phyloP scores from a whole-genome alignment of 64 coral and sea anemone species.

The Anthopleura sola region DNA sequence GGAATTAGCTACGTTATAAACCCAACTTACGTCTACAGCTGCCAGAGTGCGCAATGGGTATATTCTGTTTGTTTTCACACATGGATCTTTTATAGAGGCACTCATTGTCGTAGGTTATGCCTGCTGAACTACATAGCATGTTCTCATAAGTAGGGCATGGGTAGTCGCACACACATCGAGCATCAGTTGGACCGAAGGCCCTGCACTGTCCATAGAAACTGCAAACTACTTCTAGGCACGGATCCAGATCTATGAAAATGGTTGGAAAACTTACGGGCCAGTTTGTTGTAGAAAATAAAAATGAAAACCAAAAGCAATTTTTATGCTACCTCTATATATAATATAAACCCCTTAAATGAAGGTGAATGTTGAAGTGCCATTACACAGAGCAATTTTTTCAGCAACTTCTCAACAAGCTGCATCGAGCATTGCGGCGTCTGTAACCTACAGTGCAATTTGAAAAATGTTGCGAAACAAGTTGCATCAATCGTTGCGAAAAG shows the following conservation, averaged over 20 bases:
- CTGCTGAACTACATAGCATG: conserved; percentile 44
- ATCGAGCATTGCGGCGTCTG: no score
- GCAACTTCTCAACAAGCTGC: no score
- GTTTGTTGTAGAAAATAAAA: neutral
- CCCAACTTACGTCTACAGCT: conserved; percentile 48
- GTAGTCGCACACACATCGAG: conserved; percentile 45
- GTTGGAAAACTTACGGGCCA: no score
- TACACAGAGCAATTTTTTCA: no score
- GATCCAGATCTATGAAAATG: conserved; percentile 50
- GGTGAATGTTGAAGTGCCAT: no score
- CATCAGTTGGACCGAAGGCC: conserved; percentile 22
- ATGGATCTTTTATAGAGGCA: conserved; percentile 60
- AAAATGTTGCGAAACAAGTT: no score
- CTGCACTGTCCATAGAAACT: conserved; percentile 55
- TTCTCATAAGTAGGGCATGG: conserved; percentile 53
- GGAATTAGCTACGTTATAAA: neutral
- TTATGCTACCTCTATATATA: no score
- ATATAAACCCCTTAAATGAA: no score
- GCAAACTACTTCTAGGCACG: conserved; percentile 50
- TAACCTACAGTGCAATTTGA: no score
- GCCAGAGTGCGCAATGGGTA: conserved; percentile 52
- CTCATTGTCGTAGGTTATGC: conserved; percentile 48
- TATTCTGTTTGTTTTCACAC: conserved; percentile 35
- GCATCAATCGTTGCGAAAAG: no score
- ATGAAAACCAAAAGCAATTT: neutral